Evolutionary conservation across 2,888 invertebrate genomes (phyloP), one percentile per base, ranked within the genome.

Genomic region (Spialia ferax): DNA sequence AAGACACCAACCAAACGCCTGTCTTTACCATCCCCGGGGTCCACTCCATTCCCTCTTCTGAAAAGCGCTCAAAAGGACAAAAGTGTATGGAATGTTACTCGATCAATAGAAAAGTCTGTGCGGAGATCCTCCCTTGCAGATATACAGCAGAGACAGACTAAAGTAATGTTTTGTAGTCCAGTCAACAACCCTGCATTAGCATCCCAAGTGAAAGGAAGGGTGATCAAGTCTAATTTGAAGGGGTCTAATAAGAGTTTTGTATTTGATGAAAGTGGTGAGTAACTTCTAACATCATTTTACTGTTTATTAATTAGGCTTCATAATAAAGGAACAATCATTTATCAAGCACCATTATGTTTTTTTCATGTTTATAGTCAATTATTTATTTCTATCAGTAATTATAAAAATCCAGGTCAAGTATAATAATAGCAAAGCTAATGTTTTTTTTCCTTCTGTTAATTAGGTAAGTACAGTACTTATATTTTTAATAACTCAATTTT

Each of bases 171-270:
- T 77, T 91, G 92, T 76, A 93, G 92, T 69, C 92, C 93, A 0
- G 80, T 86, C 0, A 84, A 90, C 69, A 86, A 84, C 57, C 85
- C 86, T 0, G 74, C 71, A 0, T 73, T 80, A 0, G 77, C 77
- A 1, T 78, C 77, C 1, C 87, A 86, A 64, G 83, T 85, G 69
- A 87, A 84, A 68, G 82, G 77, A 50, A 91, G 88, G 70, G 77
- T 93, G 15, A 91, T 94, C 65, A 94, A 94, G 71, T 94, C 94
- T 1, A 94, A 87, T 63, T 76, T 94, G 70, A 94, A 94, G 69
- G 93, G 93, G 1, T 93, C 93, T 0, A 91, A 88, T 56, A 94
- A 94, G 75, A 94, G 93, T 74, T 93, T 94, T 29, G 75, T 93
- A 11, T 87, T 89, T 79, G 87, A 91, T 67, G 87, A 90, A 0